Base-by-base conservation (phyloP, 2,888 invertebrate genomes). In the Amphiduros pacificus region DNA sequence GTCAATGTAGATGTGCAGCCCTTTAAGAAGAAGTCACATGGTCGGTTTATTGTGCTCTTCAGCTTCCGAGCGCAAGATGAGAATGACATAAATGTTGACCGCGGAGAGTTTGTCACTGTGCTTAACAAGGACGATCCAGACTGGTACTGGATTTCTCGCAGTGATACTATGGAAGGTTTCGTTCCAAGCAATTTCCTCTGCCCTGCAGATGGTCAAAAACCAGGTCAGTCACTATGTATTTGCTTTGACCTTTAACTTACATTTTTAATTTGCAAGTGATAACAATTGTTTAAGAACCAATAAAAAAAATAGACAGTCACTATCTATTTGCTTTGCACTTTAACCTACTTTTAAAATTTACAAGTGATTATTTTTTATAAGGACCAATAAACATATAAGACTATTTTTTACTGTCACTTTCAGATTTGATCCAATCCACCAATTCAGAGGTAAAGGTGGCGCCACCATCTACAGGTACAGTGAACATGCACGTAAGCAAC, bases 21-120 rank as follows among this genome's bases (percentile, higher is more conserved):
- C 14, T 78, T 79, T 63, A 70, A 74, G 32, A 75, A 94, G 85
- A 93, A 93, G 78, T 92, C 93, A 1, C 91, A 91, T 0, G 94
- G 94, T 1, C 87, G 93, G 49, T 95, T 92, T 77, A 93, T 95
- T 68, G 94, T 94, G 0, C 85, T 96, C 20, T 96, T 94, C 83
- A 93, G 94, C 0, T 96, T 95, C 80, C 91, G 92, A 41, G 94
- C 94, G 0, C 84, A 93, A 36, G 94, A 95, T 78, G 95, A 95
- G 79, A 94, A 95, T 76, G 96, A 96, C 81, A 91, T 95, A 0
- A 92, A 91, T 41, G 95, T 96, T 0, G 93, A 94, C 75, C 85
- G 94, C 53, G 95, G 95, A 0, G 95, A 96, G 80, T 92, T 95
- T 84, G 94, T 96, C n/a, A 94, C 94, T 62, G 93, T 96, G 17